Evolutionary conservation across 2,888 invertebrate species (phyloP).

Genomic region (Euproctis similis): DNA sequence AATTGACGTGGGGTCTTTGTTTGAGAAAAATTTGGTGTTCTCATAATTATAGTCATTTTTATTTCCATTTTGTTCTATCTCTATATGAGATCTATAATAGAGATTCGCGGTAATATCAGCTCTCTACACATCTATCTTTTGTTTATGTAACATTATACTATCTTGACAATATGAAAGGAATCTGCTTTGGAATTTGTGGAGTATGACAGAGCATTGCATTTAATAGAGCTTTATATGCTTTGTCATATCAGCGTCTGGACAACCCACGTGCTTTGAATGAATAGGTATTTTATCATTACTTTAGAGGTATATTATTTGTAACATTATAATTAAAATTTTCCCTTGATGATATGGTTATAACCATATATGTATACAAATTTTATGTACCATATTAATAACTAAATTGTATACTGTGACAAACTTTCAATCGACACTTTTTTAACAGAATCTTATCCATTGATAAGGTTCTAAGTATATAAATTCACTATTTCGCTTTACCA

Average conservation of each 20-base stretch:
- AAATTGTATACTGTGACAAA: no score
- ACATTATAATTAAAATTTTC: no score
- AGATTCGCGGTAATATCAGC: slow-evolving; percentile 18
- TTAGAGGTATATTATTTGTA: no score
- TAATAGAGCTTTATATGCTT: slow-evolving; percentile 32
- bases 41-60: slow-evolving; percentile 31
- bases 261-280: slow-evolving; percentile 29
- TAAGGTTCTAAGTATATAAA: no score
- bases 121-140: slow-evolving; percentile 5
- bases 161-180: slow-evolving; percentile 33
- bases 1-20: slow-evolving; percentile 34
- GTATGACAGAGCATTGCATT: slow-evolving; percentile 38
- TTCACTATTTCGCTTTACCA: no score
- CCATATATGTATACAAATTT: no score
- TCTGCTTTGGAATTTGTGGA: slow-evolving; percentile 46
- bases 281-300: no score
- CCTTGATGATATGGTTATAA: no score
- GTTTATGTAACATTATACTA: slow-evolving; percentile 43
- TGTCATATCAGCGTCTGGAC: slow-evolving; percentile 43
- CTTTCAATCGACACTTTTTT: no score
- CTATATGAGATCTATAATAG: slow-evolving; percentile 13
- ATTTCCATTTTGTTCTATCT: slow-evolving; percentile 19
- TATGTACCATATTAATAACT: no score
- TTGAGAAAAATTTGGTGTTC: slow-evolving; percentile 31
- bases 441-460: no score